A percentile compares a stretch with the other conserved stretches of the same genome.
Conservation (phyloP, 2,888 invertebrate species). For the Cancer borealis region DNA sequence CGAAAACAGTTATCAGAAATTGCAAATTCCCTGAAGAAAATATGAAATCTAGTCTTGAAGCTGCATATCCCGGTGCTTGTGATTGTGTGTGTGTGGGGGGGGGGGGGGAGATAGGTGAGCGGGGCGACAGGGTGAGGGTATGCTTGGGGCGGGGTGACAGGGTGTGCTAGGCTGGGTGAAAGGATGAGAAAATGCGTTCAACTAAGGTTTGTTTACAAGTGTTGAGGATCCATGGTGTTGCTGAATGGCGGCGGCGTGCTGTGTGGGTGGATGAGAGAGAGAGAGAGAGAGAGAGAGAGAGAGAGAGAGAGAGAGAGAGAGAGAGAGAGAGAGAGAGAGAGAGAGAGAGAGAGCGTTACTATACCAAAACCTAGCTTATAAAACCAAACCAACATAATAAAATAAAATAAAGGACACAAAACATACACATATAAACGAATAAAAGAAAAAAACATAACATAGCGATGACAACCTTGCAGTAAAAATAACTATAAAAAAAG, state of each 20-base stretch:
- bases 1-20: not conserved
- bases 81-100: not conserved
- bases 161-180: no score
- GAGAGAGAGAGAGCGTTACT: not conserved
- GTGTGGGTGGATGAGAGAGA: not conserved
- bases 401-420: no score
- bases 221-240: slow-evolving; percentile 17
- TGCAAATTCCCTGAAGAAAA: not conserved
- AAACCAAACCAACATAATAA: no score
- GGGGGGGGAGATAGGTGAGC: not conserved
- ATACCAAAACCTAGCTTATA: no score
- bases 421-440: not conserved
- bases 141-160: not conserved
- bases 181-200: not conserved
- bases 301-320: slow-evolving; percentile 32
- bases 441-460: not conserved
- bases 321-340: slow-evolving; percentile 32
- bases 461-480: not conserved
- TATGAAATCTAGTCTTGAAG: not conserved
- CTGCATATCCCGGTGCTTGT: not conserved
- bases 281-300: slow-evolving; percentile 32
- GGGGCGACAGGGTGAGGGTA: not conserved
- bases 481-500: not conserved
- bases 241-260: not conserved
- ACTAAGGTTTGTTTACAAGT: slow-evolving; percentile 1